Evolutionary conservation across 2,797 vertebrate genomes (phyloP), one percentile per base, ranked within the genome.

Genomic region (Malurus splendens): DNA sequence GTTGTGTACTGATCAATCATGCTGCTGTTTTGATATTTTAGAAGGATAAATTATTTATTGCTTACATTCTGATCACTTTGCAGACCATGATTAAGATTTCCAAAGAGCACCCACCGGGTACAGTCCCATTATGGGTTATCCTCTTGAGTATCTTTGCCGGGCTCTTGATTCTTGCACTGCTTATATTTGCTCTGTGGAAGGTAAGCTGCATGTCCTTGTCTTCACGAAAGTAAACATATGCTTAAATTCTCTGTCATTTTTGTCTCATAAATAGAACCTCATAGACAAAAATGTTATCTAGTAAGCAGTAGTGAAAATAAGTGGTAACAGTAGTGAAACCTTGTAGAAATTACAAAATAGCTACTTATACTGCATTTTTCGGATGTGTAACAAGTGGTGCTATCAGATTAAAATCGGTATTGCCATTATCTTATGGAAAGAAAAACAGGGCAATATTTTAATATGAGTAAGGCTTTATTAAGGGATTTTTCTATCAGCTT

Each of bases 151-250:
- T 99, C 88, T 98, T 99, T 1, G 97, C 98, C 5, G 99, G 99
- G 62, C 97, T 99, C 14, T 92, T 99, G 86, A 98, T 99, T 86
- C 94, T 99, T 89, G 98, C 98, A 24, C 97, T 99, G 39, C 98
- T 99, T 85, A 99, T 99, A 96, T 98, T 99, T 79, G 97, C 92
- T 51, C 96, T 99, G 79, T 99, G 99, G 99, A 99, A 98, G 98
- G 99, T 99, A 97, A 94, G 96, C 14, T 87, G 39, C 41, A 68
- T 0, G 0, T 32, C 47, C 24, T 28, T 48, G 22, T 59, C 39
- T 61, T 57, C 27, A 17, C n/a, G 27, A 55, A 44, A 19, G 10
- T 39, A 14, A 73, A 47, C 0, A 32, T 36, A 28, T 28, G 9
- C 32, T 64, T 67, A 64, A 73, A 25, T 61, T 36, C 14, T 77